phyloP scores from a whole-genome alignment of 1,140 invertebrate species.

The Drosophila insularis region DNA sequence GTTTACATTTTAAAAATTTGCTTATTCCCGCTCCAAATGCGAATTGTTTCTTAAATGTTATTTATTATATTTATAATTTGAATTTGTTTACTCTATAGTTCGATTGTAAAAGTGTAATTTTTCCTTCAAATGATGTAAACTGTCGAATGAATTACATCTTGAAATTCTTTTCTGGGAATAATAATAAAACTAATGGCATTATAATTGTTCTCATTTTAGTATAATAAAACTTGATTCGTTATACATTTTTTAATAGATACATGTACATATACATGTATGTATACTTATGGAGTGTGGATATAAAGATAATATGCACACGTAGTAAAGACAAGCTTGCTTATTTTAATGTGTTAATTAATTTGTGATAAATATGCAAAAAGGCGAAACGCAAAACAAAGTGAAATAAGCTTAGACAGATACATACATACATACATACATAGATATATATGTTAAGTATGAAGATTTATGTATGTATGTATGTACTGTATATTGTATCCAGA shows the following conservation, averaged over 20 bases:
- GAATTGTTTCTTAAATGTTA: too few relatives aligned
- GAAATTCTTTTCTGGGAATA: background rate
- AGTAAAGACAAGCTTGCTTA: conserved; percentile 2
- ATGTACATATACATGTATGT: background rate
- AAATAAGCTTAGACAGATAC: conserved; percentile 11
- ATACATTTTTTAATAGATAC: too few relatives aligned
- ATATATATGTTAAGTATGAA: too few relatives aligned
- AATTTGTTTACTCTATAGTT: background rate
- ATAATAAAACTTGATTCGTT: background rate
- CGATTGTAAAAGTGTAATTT: too few relatives aligned
- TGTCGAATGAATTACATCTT: background rate
- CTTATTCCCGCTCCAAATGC: too few relatives aligned
- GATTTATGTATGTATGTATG: background rate
- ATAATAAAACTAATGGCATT: background rate
- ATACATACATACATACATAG: background rate
- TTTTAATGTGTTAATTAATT: conserved; percentile 54
- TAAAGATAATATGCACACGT: conserved; percentile 1
- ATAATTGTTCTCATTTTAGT: background rate
- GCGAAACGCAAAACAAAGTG: conserved; percentile 30
- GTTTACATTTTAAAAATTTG: too few relatives aligned
- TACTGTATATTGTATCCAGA: conserved; percentile 12
- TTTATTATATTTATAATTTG: too few relatives aligned
- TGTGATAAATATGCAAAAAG: conserved; percentile 52
- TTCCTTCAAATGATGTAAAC: background rate
- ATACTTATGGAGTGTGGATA: background rate